Percentiles rank a stretch among this genome's conserved stretches.
phyloP scores from a whole-genome alignment of 2,797 vertebrate genomes.

The Trematomus bernacchii region DNA sequence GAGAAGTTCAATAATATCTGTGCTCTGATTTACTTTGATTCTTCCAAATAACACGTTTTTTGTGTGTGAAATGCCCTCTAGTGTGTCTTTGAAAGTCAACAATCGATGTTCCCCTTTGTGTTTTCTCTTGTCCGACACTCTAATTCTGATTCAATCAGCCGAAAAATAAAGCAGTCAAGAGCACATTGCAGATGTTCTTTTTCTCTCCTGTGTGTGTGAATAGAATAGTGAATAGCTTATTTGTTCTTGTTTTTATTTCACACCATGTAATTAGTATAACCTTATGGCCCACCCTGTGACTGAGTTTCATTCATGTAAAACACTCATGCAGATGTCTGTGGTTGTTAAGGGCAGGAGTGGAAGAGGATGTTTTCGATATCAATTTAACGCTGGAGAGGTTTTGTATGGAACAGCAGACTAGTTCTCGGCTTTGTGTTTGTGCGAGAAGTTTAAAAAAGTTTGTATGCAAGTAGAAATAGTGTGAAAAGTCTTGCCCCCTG shows the following conservation, averaged over 20 bases:
- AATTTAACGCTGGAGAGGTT: constrained; percentile 18
- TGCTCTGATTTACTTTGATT: background rate
- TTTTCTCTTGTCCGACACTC: constrained; percentile 17
- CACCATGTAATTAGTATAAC: constrained; percentile 29
- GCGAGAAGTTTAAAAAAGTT: background rate
- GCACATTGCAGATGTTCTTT: background rate
- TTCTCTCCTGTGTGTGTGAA: constrained; percentile 9
- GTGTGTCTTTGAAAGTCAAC: constrained; percentile 6
- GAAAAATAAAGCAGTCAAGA: constrained; percentile 22
- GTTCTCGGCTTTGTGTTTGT: background rate
- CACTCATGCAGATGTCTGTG: constrained; percentile 2
- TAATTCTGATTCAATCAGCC: constrained; percentile 30
- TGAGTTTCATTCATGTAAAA: constrained; percentile 31
- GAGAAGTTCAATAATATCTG: background rate
- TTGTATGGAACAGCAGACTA: background rate
- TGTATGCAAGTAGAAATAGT: background rate
- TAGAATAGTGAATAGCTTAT: background rate
- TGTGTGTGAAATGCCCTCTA: background rate
- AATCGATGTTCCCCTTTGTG: constrained; percentile 15
- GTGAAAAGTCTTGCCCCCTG: background rate
- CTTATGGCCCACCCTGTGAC: constrained; percentile 10
- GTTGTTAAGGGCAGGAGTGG: too few relatives aligned
- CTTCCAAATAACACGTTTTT: background rate
- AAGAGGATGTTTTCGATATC: background rate
- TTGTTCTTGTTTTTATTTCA: background rate